phyloP scores from a whole-genome alignment of 2,888 invertebrate species.

The Phania funesta region DNA sequence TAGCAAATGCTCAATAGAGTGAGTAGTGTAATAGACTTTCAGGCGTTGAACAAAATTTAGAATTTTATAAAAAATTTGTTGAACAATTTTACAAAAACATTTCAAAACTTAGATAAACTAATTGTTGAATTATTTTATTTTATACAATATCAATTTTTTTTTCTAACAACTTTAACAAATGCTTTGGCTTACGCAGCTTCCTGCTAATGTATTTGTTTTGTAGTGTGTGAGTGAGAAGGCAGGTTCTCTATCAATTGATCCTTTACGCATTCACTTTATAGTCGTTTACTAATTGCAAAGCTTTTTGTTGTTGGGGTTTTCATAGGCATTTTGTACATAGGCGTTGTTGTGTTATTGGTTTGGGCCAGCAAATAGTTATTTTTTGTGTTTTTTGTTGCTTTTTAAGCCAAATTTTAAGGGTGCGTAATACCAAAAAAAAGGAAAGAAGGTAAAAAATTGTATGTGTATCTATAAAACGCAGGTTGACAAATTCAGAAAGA shows the following conservation, averaged over 20 bases:
- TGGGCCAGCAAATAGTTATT: constrained; percentile 58
- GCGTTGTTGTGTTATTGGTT: constrained; percentile 64
- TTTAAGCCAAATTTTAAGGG: constrained; percentile 58
- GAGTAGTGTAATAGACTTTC: constrained; percentile 49
- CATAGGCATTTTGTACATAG: constrained; percentile 57
- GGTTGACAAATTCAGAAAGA: constrained; percentile 41
- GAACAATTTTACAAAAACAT: neutral
- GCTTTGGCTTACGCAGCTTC: neutral
- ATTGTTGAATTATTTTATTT: neutral
- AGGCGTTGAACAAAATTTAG: constrained; percentile 24
- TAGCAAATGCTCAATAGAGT: constrained; percentile 28
- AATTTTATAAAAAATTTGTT: neutral
- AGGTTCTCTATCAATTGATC: constrained; percentile 41
- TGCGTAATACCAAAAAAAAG: constrained; percentile 48
- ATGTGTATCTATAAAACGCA: constrained; percentile 31
- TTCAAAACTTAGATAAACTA: neutral
- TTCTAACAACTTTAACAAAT: constrained; percentile 25
- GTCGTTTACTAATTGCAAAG: constrained; percentile 55
- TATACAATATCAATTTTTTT: no score
- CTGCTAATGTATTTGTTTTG: constrained; percentile 3
- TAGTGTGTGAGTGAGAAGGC: constrained; percentile 53
- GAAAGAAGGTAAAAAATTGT: constrained; percentile 1
- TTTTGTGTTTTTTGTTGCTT: constrained; percentile 5
- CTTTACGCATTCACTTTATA: constrained; percentile 59
- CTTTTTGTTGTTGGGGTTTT: constrained; percentile 52